phyloP scores from a whole-genome alignment of 2,888 invertebrate genomes.

The Hypena proboscidalis region DNA sequence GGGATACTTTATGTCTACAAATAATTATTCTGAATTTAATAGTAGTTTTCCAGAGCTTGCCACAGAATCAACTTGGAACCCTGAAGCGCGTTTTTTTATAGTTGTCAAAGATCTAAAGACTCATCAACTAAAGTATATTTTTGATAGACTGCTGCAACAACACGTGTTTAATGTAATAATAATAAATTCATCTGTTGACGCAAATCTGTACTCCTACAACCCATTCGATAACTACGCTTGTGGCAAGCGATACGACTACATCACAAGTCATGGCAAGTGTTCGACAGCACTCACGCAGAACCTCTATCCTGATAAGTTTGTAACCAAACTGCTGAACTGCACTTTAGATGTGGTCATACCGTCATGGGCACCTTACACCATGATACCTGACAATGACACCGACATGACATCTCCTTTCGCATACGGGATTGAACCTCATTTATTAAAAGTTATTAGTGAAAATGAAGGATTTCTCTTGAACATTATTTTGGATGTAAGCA shows the following conservation, averaged over 20 bases:
- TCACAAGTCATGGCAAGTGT: conserved; percentile 60
- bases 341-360: conserved; percentile 51
- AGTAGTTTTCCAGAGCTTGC: too few species aligned
- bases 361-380: conserved; percentile 57
- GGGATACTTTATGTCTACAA: too few species aligned
- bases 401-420: conserved; percentile 7
- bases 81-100: conserved; percentile 52
- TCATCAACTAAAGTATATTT: conserved; percentile 43
- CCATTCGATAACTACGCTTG: conserved; percentile 65
- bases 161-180: conserved; percentile 52
- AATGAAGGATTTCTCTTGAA: conserved; percentile 54
- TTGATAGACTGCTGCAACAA: conserved; percentile 48
- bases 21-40: too few species aligned
- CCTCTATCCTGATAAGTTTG: conserved; percentile 48
- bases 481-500: conserved; percentile 20
- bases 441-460: conserved; percentile 51
- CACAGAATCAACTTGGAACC: too few species aligned
- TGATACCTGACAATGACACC: conserved; percentile 15
- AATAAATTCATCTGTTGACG: conserved; percentile 46
- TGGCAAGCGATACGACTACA: conserved; percentile 54
- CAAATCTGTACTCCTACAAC: conserved; percentile 60
- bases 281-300: conserved; percentile 17
- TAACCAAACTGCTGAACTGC: conserved; percentile 58
- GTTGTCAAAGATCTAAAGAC: conserved; percentile 40
- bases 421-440: conserved; percentile 50